Evolutionary conservation across 2,797 vertebrate genomes (phyloP).

Genomic region (Gymnoscopelus braueri): DNA sequence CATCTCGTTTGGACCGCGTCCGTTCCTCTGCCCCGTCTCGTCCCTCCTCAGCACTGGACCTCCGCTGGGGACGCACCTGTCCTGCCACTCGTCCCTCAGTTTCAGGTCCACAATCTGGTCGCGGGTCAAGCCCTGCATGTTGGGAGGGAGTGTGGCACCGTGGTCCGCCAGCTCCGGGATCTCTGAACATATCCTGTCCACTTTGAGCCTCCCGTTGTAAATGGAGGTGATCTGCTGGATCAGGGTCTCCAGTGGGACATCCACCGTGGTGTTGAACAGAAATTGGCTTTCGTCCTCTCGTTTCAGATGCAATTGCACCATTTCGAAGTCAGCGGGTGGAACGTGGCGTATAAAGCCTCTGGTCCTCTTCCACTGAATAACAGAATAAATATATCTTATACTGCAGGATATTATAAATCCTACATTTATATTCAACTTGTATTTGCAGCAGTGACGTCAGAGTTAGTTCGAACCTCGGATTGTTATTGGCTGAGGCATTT

Average conservation of each 20-base stretch:
- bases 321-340: constrained; percentile 39
- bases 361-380: too few relatives aligned
- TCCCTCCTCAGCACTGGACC: constrained; percentile 87
- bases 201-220: constrained; percentile 91
- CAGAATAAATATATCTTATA: too few relatives aligned
- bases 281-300: constrained; percentile 92
- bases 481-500: too few relatives aligned
- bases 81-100: constrained; percentile 91
- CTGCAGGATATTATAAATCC: too few relatives aligned
- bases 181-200: constrained; percentile 91
- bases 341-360: too few relatives aligned
- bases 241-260: constrained; percentile 77
- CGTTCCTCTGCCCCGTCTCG: constrained; percentile 90
- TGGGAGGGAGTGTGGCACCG: constrained; percentile 87
- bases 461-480: too few relatives aligned
- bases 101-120: constrained; percentile 92
- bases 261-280: constrained; percentile 79
- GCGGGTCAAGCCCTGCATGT: constrained; percentile 95
- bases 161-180: constrained; percentile 91
- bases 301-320: constrained; percentile 94
- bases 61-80: constrained; percentile 88
- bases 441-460: too few relatives aligned
- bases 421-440: too few relatives aligned
- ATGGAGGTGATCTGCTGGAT: constrained; percentile 79
- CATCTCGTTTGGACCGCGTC: constrained; percentile 93